Base-by-base conservation (phyloP, 2,888 invertebrate species). In the Polydrusus cervinus region DNA sequence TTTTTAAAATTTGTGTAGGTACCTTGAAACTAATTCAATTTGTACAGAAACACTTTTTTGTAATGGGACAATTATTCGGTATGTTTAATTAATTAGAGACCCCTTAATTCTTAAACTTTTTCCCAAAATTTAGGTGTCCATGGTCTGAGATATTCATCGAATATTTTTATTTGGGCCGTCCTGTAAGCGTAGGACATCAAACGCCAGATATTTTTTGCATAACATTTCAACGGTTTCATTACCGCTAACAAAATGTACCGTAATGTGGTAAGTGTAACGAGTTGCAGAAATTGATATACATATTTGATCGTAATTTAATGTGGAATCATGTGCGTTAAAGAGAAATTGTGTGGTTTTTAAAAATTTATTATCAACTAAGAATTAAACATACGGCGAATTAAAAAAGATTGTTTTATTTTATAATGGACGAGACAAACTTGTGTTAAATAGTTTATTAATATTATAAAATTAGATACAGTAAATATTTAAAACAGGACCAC, bases 141-240 rank as follows among this genome's bases (percentile, higher is more conserved):
- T n/a, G n/a, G n/a, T 25, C 25, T 25, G 25, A 1, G 25, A 25
- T 25, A 5, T 25, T 25, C 25, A 3, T 25, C 25, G 25, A 25
- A 1, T 25, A 25, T 13, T 43, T 43, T 43, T 13, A 43, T 43
- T n/a, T 47, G 16, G 3, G 47, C 47, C 47, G 16, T n/a, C 16
- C 47, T 47, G 47, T 47, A 16, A 16, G 9, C 1, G 47, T 47
- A 14, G 47, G 47, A 47, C 47, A 47, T 47, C 47, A n/a, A 47
- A 8, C 14, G 8, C 16, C 16, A 16, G 16, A 47, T 47, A n/a
- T 47, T 45, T n/a, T 47, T 47, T 47, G 8, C 47, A 16, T 47
- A 47, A 47, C 47, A n/a, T 47, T 47, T 47, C 47, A 7, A 47
- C 47, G 16, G 47, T 47, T 47, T 8, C 16, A 47, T 47, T 47